Percentiles rank a stretch among this genome's conserved stretches.
Conservation (phyloP, 2,888 invertebrate species). For the Hedya salicella region DNA sequence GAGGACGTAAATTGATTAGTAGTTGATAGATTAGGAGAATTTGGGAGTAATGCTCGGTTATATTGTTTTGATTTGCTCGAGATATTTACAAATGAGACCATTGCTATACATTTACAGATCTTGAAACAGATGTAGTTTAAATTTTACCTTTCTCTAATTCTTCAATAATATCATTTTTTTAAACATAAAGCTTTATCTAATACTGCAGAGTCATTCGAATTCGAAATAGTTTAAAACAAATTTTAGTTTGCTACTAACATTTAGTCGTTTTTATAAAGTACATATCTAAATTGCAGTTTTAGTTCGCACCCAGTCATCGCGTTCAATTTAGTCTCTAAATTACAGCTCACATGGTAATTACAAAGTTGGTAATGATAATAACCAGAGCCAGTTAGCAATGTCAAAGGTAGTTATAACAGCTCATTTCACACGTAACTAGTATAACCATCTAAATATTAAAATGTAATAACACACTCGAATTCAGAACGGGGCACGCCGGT, state of each 20-base stretch:
- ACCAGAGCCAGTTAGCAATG: neutral
- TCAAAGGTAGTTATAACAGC: neutral
- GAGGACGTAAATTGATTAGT: constrained; percentile 1
- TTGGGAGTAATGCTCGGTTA: neutral
- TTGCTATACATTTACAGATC: neutral
- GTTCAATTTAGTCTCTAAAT: neutral
- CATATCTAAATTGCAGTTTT: neutral
- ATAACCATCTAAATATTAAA: constrained; percentile 4
- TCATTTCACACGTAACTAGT: neutral
- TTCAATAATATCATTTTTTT: no score
- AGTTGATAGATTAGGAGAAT: constrained; percentile 16
- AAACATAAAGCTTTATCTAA: no score
- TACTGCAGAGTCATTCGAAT: no score
- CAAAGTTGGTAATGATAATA: neutral
- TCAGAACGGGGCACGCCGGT: neutral
- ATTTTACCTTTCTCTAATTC: no score
- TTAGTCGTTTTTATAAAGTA: neutral
- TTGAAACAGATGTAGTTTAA: no score
- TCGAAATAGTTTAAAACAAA: neutral
- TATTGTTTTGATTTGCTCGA: constrained; percentile 1
- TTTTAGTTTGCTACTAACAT: no score
- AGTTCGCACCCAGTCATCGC: neutral
- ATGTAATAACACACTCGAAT: constrained; percentile 2
- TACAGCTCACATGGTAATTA: neutral
- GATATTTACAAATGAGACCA: neutral